Conservation (phyloP, 2,888 invertebrate species). For the Dendrolimus houi region DNA sequence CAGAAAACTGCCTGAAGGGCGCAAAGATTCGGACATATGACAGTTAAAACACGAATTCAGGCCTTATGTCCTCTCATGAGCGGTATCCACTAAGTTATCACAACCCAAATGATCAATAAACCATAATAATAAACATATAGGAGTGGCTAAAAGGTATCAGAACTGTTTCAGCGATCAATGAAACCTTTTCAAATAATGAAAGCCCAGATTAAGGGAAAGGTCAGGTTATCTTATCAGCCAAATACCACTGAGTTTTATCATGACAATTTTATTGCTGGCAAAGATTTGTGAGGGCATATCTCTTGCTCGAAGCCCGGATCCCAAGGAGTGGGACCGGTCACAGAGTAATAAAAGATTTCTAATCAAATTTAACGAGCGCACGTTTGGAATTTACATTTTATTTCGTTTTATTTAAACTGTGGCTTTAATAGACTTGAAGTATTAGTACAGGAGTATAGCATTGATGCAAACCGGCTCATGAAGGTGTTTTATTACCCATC, state of each 20-base stretch:
- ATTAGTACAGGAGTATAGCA: too few relatives aligned
- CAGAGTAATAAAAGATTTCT: not conserved
- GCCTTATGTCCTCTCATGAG: too few relatives aligned
- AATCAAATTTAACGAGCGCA: not conserved
- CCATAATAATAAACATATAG: too few relatives aligned
- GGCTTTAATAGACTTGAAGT: too few relatives aligned
- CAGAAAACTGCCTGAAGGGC: too few relatives aligned
- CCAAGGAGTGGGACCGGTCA: not conserved
- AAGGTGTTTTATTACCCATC: too few relatives aligned
- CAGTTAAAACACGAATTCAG: too few relatives aligned
- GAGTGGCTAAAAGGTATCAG: too few relatives aligned
- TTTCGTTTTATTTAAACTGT: not conserved
- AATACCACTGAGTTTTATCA: not conserved
- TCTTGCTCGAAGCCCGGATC: not conserved
- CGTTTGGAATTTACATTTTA: not conserved
- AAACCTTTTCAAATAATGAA: not conserved
- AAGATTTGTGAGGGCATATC: not conserved
- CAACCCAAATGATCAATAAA: too few relatives aligned
- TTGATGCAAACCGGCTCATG: too few relatives aligned
- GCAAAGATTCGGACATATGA: too few relatives aligned
- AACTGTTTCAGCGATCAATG: not conserved
- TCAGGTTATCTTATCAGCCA: not conserved
- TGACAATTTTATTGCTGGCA: not conserved
- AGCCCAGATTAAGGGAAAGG: not conserved
- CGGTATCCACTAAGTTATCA: too few relatives aligned